Conservation (phyloP, 1,140 invertebrate genomes). For the Agrypnia vestita region DNA sequence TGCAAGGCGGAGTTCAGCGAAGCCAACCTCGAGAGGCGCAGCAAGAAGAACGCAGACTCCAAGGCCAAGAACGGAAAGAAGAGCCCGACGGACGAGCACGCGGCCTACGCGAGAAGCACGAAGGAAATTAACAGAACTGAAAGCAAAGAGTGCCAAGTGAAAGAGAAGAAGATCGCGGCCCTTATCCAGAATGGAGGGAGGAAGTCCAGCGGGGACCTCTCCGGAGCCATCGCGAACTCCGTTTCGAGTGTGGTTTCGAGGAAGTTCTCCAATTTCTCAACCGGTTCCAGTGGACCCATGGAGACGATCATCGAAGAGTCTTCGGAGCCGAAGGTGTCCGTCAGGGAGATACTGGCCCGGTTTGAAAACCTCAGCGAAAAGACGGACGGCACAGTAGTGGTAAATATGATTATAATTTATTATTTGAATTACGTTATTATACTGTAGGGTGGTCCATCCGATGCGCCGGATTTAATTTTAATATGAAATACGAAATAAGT, state of each 20-base stretch:
- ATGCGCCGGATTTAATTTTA: too few species aligned
- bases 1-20: constrained; percentile 55
- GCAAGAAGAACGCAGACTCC: constrained; percentile 52
- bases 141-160: constrained; percentile 26
- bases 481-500: too few species aligned
- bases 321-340: constrained; percentile 83
- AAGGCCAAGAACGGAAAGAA: constrained; percentile 51
- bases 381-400: constrained; percentile 41
- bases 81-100: constrained; percentile 64
- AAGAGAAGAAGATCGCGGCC: not conserved
- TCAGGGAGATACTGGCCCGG: constrained; percentile 84
- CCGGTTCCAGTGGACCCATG: constrained; percentile 79
- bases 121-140: constrained; percentile 37
- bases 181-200: constrained; percentile 25
- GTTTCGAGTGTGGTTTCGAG: constrained; percentile 50
- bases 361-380: constrained; percentile 82
- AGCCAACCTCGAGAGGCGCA: constrained; percentile 39
- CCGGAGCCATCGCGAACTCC: constrained; percentile 19
- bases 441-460: too few species aligned
- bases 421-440: too few species aligned
- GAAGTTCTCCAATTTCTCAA: constrained; percentile 72
- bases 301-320: constrained; percentile 87
- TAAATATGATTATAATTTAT: constrained; percentile 31
- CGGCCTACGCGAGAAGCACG: constrained; percentile 38
- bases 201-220: constrained; percentile 39